Evolutionary conservation across 2,797 vertebrate genomes (phyloP).

Genomic region (Anas flavirostris): DNA sequence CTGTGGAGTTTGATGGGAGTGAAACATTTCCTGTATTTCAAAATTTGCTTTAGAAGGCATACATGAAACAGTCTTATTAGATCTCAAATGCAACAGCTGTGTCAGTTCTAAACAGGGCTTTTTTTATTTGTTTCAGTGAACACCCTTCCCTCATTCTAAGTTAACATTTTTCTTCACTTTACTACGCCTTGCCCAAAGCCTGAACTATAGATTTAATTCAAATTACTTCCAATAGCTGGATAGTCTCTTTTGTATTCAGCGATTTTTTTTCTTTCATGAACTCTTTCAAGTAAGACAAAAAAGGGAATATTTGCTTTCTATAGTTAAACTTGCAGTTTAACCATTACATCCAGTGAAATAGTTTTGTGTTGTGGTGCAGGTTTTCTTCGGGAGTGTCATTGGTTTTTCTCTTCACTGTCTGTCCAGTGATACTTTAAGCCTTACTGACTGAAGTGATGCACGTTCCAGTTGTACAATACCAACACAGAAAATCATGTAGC

Average conservation of each 20-base stretch:
- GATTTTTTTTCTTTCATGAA: background rate
- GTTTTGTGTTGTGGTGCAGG: background rate
- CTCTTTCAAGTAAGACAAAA: background rate
- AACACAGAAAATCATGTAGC: background rate
- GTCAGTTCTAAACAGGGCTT: background rate
- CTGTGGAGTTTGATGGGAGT: background rate
- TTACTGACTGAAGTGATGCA: background rate
- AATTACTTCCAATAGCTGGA: background rate
- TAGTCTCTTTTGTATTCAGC: background rate
- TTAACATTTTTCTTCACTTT: background rate
- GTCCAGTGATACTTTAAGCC: background rate
- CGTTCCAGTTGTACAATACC: background rate
- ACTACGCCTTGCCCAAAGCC: background rate
- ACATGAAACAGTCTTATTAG: background rate
- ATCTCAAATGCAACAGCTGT: background rate
- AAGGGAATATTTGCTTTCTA: background rate
- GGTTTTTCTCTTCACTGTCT: background rate
- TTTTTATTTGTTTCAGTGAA: background rate
- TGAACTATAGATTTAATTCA: background rate
- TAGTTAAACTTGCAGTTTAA: background rate
- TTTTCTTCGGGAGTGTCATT: background rate
- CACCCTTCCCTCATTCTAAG: fast-evolving
- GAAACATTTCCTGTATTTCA: background rate
- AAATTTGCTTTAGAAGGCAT: background rate
- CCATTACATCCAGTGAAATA: background rate